Base-by-base conservation (phyloP, 2,797 vertebrate species). In the Thripadectes ignobilis region DNA sequence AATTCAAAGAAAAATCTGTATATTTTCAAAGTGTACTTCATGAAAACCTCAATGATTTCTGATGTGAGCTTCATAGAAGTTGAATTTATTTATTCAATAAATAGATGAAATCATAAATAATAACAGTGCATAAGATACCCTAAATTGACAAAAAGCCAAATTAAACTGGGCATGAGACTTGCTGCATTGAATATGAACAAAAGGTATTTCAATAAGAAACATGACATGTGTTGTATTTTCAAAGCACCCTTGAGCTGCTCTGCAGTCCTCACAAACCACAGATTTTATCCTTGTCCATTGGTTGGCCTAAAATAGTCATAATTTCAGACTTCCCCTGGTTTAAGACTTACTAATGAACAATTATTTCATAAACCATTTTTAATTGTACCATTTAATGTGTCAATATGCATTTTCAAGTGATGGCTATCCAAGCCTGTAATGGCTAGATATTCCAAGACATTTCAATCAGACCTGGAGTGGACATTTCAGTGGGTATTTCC, bases 41-140 rank as follows among this genome's bases (percentile, higher is more conserved):
- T 94, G 90, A 95, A 95, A 95, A 81, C 52, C 26, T 75, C 45
- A 52, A 71, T 90, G 57, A 74, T 92, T 95, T 92, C 95, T 95
- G 88, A 71, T 84, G 55, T 1, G 45, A 94, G 86, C 74, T 83
- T 94, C 0, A 2, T 59, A 95, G 95, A 97, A 94, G 77, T 58
- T 69, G 41, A 83, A 69, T 95, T 79, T 82, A 93, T 88, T 75
- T 91, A 91, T 94, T 95, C 89, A 96, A 94, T 91, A 87, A 85
- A 95, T 95, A 91, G 74, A 86, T 93, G 83, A 89, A 96, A 89
- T 88, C 9, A 83, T 84, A 91, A 97, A 96, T 95, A 97, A 79
- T 89, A 90, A 86, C 75, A 94, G 84, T 90, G 68, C 84, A 43
- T 88, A 92, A 93, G 78, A 94, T 81, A 67, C 38, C 17, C 55